phyloP scores from a whole-genome alignment of 1,140 invertebrate species.

The Zaprionus kolodkinae region DNA sequence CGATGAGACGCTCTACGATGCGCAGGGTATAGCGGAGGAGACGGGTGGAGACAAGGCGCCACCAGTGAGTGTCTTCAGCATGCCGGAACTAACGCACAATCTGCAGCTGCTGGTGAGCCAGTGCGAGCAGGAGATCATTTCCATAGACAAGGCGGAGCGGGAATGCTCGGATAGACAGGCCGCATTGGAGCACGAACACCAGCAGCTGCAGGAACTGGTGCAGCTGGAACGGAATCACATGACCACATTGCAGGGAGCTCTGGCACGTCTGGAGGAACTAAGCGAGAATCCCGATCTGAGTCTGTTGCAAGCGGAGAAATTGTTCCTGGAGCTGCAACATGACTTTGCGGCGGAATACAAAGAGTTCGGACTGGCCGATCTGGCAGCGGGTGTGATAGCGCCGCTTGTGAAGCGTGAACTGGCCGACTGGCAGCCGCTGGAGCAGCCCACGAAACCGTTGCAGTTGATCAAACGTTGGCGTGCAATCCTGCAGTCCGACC shows the following conservation, averaged over 20 bases:
- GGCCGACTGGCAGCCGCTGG: slow-evolving; percentile 90
- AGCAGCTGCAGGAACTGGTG: slow-evolving; percentile 89
- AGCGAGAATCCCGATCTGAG: slow-evolving; percentile 87
- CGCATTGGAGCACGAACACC: slow-evolving; percentile 91
- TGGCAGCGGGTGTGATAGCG: slow-evolving; percentile 88
- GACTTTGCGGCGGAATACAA: slow-evolving; percentile 85
- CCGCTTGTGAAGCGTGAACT: slow-evolving; percentile 89
- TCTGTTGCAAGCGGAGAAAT: slow-evolving; percentile 89
- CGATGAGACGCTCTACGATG: slow-evolving; percentile 87
- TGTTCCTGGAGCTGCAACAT: slow-evolving; percentile 91
- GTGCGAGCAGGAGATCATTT: slow-evolving; percentile 97
- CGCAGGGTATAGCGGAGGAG: slow-evolving; percentile 85
- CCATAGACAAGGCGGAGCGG: slow-evolving; percentile 92
- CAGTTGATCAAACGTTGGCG: slow-evolving; percentile 91
- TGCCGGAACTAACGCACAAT: slow-evolving; percentile 97
- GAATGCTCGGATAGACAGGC: slow-evolving; percentile 91
- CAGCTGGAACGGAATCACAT: slow-evolving; percentile 91
- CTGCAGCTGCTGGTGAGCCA: slow-evolving; percentile 95
- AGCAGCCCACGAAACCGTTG: slow-evolving; percentile 87
- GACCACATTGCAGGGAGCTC: slow-evolving; percentile 89
- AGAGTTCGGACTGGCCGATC: slow-evolving; percentile 87
- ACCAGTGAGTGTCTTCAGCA: slow-evolving; percentile 85
- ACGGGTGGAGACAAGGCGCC: slow-evolving; percentile 85
- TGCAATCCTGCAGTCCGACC: slow-evolving; percentile 85
- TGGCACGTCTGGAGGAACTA: slow-evolving; percentile 89